Evolutionary conservation across 1,140 invertebrate species (phyloP).

Genomic region (Phymastichus coffea): DNA sequence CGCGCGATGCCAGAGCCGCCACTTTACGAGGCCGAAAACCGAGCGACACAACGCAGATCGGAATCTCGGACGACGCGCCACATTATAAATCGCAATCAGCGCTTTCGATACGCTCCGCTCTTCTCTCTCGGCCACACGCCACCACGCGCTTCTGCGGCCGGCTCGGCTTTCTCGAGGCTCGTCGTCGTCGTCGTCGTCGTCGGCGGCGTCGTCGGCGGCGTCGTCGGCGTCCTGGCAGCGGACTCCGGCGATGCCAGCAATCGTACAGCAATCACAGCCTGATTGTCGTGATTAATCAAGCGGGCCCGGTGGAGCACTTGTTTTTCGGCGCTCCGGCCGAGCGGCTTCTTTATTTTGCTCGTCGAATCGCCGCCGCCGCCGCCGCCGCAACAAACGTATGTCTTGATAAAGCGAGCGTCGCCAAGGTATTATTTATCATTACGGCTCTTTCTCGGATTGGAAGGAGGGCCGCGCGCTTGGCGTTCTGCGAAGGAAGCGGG

Average conservation of each 20-base stretch:
- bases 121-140: no score
- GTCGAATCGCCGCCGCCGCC: neutral
- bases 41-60: neutral
- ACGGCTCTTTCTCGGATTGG: no score
- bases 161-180: no score
- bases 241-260: neutral
- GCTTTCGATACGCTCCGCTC: constrained; percentile 14
- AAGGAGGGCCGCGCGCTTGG: no score
- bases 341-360: neutral
- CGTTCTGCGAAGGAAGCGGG: no score
- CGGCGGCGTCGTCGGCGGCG: no score
- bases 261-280: neutral
- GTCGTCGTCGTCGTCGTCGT: no score
- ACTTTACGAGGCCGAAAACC: constrained; percentile 15
- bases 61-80: neutral
- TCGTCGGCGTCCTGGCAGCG: no score
- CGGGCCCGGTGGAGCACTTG: neutral
- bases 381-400: no score
- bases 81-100: constrained; percentile 27
- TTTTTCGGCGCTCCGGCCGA: neutral
- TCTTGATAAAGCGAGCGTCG: no score
- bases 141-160: no score
- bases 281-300: constrained; percentile 13
- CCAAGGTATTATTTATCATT: no score
- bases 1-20: constrained; percentile 1